phyloP scores from a whole-genome alignment of 2,888 invertebrate genomes.

The Pammene aurita region DNA sequence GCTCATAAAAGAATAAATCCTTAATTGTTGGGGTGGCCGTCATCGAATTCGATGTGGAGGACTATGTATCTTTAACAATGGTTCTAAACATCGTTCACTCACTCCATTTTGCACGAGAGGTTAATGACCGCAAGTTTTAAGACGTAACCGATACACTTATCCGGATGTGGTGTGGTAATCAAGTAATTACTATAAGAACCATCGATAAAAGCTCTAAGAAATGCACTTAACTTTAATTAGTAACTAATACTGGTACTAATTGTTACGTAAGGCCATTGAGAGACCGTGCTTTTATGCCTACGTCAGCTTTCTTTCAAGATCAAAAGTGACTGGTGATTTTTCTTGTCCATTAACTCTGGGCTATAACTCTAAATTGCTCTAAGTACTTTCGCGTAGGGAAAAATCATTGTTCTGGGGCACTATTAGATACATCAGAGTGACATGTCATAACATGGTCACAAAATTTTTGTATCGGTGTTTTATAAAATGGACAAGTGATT shows the following conservation, averaged over 20 bases:
- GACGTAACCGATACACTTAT: constrained; percentile 15
- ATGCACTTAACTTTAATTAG: constrained; percentile 29
- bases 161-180: constrained; percentile 22
- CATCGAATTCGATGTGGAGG: too few relatives aligned
- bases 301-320: constrained; percentile 17
- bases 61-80: neutral
- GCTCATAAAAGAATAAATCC: too few relatives aligned
- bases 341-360: neutral
- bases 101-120: neutral
- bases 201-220: constrained; percentile 10
- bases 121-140: constrained; percentile 8
- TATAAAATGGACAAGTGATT: too few relatives aligned
- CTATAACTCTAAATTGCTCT: too few relatives aligned
- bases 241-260: constrained; percentile 16
- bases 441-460: too few relatives aligned
- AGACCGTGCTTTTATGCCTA: neutral
- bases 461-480: too few relatives aligned
- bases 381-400: too few relatives aligned
- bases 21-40: too few relatives aligned
- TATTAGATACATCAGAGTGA: too few relatives aligned
- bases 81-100: neutral
- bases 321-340: neutral
- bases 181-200: constrained; percentile 27
- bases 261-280: constrained; percentile 16
- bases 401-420: too few relatives aligned